Evolutionary conservation across 2,797 vertebrate species (phyloP).

Genomic region (Nannoperca australis): DNA sequence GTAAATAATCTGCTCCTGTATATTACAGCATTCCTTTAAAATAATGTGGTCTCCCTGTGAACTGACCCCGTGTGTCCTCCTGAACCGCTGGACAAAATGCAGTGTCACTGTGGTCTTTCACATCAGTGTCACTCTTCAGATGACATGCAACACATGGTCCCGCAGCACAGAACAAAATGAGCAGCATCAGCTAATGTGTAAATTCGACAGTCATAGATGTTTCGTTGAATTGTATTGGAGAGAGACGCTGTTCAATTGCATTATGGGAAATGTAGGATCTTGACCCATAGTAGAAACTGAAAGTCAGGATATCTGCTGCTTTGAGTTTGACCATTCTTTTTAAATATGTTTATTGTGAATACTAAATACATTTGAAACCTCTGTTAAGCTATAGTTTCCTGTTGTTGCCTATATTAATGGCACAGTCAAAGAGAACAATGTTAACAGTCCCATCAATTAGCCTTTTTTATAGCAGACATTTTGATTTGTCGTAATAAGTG

Average conservation of each 20-base stretch:
- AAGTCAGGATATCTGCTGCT: too few relatives aligned
- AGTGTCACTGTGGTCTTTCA: slow-evolving; percentile 14
- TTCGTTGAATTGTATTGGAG: neutral
- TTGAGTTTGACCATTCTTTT: neutral
- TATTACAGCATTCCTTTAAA: neutral
- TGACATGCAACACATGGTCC: neutral
- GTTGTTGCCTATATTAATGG: neutral
- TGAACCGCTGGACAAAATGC: neutral
- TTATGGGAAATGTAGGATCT: neutral
- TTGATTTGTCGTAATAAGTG: neutral
- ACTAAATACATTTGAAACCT: neutral
- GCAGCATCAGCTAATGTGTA: neutral
- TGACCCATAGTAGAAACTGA: neutral
- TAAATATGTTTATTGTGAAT: neutral
- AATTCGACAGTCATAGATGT: neutral
- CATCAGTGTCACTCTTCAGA: neutral
- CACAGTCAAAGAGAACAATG: neutral
- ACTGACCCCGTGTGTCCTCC: neutral
- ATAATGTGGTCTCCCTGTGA: neutral
- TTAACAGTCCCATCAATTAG: neutral
- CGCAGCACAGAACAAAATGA: neutral
- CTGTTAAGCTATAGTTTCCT: neutral
- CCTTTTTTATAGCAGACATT: neutral
- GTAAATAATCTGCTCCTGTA: neutral
- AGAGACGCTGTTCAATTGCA: neutral